Evolutionary conservation across 2,113 vertebrate genomes (phyloP), one percentile per base, ranked within the genome.

Genomic region (Cephalopterus ornatus): DNA sequence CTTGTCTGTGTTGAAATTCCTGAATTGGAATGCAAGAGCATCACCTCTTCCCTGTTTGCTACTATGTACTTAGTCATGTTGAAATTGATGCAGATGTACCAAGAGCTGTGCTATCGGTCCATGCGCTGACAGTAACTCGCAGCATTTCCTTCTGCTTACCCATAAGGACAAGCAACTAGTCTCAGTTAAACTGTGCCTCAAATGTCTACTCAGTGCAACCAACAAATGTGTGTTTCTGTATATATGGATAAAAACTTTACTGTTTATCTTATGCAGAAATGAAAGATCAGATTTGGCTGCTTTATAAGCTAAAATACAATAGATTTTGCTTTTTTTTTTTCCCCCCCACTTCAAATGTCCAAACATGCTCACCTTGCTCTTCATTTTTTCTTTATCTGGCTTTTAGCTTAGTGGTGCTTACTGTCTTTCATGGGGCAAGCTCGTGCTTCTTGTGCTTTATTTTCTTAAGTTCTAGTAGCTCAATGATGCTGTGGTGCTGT

Each of bases 141-240:
- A 63, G 59, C 33, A 3, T 92, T 97, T 94, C 83, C 72, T 92
- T 92, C 46, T 19, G 32, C 65, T 93, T 70, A 47, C 50, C 83
- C 77, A 11, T 63, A 79, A 53, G 70, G 70, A 28, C 41, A 11
- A 88, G 73, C 17, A 13, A 27, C 21, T 39, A 11, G 37, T 41
- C 52, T 56, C 26, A 16, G 39, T 49, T 89, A 33, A 94, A 42
- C 37, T 47, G 35, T 63, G 8, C 61, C 84, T 75, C 46, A 37
- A 26, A 61, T 71, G 22, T 9, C 5, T 55, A 5, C 33, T 47
- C 28, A 23, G 18, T 41, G 21, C 39, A 56, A 71, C 41, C 75
- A 70, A 68, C 47, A 70, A 22, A 12, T 1, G 2, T 42, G 2
- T 41, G 19, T 42, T 73, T 93, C 13, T 88, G 10, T 56, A 6